A percentile compares a stretch with the other conserved stretches of the same genome.
Evolutionary conservation across 2,113 vertebrate species (phyloP).

Genomic region (Etheostoma spectabile): DNA sequence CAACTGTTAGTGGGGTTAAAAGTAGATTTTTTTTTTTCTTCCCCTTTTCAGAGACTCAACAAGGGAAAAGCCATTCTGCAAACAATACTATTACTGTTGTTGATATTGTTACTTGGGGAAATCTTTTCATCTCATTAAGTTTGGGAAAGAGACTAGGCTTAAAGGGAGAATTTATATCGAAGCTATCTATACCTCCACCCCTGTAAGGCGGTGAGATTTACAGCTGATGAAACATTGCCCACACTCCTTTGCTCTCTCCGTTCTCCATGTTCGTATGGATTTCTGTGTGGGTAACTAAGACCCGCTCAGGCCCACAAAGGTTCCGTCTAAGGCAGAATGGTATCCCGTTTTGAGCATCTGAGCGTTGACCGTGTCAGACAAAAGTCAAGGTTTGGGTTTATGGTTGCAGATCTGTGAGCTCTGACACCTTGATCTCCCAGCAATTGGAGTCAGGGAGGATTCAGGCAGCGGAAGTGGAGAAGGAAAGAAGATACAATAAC

Average conservation of each 20-base stretch:
- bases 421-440: conserved; percentile 4
- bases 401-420: conserved; percentile 1
- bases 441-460: conserved; percentile 10
- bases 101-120: neutral
- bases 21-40: neutral
- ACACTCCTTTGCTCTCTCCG: conserved; percentile 51
- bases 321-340: conserved; percentile 28
- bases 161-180: neutral
- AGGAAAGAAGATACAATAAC: neutral
- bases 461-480: neutral
- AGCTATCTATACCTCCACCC: conserved; percentile 40
- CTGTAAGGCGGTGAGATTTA: conserved; percentile 33
- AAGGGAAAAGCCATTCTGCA: conserved; percentile 5
- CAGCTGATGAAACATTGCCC: conserved; percentile 50
- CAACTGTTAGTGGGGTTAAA: conserved; percentile 11
- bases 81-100: conserved; percentile 22
- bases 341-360: conserved; percentile 21
- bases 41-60: neutral
- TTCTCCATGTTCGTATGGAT: conserved; percentile 61
- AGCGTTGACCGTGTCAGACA: neutral
- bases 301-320: conserved; percentile 26
- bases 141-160: neutral
- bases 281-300: conserved; percentile 65
- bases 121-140: conserved; percentile 17
- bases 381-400: conserved; percentile 14